These are phyloP conservation scores for Euplexia lucipara DNA, from an alignment of 2,888 invertebrate genomes.

Conservation along the genomic window DNA sequence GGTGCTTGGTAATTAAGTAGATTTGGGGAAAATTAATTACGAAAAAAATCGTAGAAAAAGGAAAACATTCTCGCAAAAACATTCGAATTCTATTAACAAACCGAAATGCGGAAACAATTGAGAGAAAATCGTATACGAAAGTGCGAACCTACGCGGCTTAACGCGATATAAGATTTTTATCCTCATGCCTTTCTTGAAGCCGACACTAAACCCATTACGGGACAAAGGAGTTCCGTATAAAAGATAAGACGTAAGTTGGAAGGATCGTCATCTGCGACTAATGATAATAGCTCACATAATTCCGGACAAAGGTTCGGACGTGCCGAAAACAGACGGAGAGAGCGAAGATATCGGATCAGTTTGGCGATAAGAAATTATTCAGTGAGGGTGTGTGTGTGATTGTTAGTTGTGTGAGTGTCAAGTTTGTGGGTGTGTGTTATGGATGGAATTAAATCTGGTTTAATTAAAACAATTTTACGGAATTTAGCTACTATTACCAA, in stretches of 20 bases:
- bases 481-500: too few species aligned
- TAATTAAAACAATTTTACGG: background rate
- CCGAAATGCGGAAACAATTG: conserved; percentile 48
- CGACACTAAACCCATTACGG: conserved; percentile 70
- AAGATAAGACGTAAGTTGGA: conserved; percentile 73
- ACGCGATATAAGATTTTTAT: conserved; percentile 56
- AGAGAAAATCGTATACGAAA: conserved; percentile 44
- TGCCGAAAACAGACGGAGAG: conserved; percentile 66
- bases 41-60: background rate
- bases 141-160: conserved; percentile 36
- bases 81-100: conserved; percentile 41
- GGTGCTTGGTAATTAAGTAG: background rate
- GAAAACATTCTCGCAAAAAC: conserved; percentile 1
- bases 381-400: conserved; percentile 14
- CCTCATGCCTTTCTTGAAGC: conserved; percentile 56
- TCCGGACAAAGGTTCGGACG: conserved; percentile 66
- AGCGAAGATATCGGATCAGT: conserved; percentile 51
- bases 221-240: conserved; percentile 73
- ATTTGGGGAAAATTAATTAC: background rate
- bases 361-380: conserved; percentile 49
- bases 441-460: background rate
- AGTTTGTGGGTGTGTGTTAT: background rate
- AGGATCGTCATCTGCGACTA: conserved; percentile 77
- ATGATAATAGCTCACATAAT: conserved; percentile 79
- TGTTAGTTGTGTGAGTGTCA: conserved; percentile 5